Evolutionary conservation across 2,888 invertebrate species (phyloP).

Genomic region (Calameuta idolon): DNA sequence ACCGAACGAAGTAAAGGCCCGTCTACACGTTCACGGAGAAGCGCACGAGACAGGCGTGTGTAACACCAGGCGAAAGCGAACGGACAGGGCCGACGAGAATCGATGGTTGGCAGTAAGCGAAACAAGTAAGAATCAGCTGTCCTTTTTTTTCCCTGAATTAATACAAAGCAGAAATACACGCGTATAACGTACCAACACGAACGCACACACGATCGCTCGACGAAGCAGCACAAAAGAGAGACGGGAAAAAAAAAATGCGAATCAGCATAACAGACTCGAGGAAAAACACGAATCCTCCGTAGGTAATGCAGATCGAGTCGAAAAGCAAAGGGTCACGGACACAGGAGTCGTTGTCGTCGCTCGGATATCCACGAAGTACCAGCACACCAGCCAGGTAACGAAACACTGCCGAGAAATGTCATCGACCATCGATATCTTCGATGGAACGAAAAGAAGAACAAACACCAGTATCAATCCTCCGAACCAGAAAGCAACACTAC

Average conservation of each 20-base stretch:
- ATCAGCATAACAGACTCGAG: constrained; percentile 25
- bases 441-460: not conserved
- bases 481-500: not conserved
- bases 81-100: not conserved
- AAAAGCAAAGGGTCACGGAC: not conserved
- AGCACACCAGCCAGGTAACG: not conserved
- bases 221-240: constrained; percentile 12
- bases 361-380: not conserved
- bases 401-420: not conserved
- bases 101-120: not conserved
- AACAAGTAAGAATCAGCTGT: not conserved
- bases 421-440: not conserved
- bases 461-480: not conserved
- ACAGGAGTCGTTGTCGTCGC: not conserved
- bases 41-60: constrained; percentile 1
- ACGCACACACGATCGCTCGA: not conserved
- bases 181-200: not conserved
- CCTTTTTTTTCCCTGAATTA: not conserved
- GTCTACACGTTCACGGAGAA: not conserved
- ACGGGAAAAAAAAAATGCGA: constrained; percentile 33
- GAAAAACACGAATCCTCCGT: not conserved
- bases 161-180: not conserved
- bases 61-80: constrained; percentile 3
- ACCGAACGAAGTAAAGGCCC: not conserved
- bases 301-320: not conserved